A percentile compares a stretch with the other conserved stretches of the same genome.
Conservation (phyloP, 2,888 invertebrate genomes). For the Physocephala rufipes region DNA sequence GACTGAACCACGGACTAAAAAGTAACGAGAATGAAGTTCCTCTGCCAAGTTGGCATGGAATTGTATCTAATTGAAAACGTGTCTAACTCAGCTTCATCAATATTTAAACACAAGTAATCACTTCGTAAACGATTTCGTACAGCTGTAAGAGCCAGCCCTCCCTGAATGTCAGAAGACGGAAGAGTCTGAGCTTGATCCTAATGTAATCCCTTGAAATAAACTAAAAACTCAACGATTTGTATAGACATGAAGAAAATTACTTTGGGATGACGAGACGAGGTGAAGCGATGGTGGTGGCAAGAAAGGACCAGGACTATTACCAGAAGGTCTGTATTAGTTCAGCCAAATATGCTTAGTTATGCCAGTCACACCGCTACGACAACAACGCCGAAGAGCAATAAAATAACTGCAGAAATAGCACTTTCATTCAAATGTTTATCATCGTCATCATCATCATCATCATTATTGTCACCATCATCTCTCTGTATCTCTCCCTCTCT, state of each 20-base stretch:
- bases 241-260: conserved; percentile 7
- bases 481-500: too few relatives aligned
- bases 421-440: conserved; percentile 17
- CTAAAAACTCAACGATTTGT: conserved; percentile 36
- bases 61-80: conserved; percentile 56
- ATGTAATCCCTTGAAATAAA: conserved; percentile 27
- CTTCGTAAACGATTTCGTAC: conserved; percentile 55
- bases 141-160: background rate
- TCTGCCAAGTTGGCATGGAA: background rate
- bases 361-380: conserved; percentile 42
- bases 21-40: background rate
- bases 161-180: background rate
- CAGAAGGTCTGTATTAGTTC: conserved; percentile 25
- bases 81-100: conserved; percentile 58
- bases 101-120: conserved; percentile 61
- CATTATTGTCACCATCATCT: too few relatives aligned
- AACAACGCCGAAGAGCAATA: conserved; percentile 33
- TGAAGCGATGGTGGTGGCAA: background rate
- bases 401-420: conserved; percentile 5
- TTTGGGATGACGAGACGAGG: background rate
- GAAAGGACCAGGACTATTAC: background rate
- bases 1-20: too few relatives aligned
- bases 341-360: conserved; percentile 41
- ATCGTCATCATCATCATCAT: conserved; percentile 5
- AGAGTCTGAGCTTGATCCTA: conserved; percentile 1